Base-by-base conservation (phyloP, 2,113 vertebrate species). In the Antennarius striatus region DNA sequence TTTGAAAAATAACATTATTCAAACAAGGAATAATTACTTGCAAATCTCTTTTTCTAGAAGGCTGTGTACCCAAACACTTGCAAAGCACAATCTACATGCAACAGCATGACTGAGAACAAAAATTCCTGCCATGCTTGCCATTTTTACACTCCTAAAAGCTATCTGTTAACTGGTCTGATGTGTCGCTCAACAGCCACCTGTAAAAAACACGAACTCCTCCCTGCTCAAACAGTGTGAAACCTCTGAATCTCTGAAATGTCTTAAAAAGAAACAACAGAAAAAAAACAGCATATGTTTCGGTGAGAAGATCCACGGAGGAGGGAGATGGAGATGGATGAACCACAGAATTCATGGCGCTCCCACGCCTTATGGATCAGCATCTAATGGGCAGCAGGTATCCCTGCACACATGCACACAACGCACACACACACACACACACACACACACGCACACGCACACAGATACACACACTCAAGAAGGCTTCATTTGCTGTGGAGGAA, bases 331-430 rank as follows among this genome's bases (percentile, higher is more conserved):
- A 70, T 78, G 71, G 80, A 67, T 71, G 68, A 71, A 83, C 82
- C 68, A 80, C 56, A 81, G 65, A 43, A 70, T 64, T 75, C 62
- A 51, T 66, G 68, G 62, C 82, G 80, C 90, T 88, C 85, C 90
- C 85, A 90, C 86, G 69, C 83, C 70, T 83, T 83, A 73, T 88
- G 84, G 90, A 88, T 91, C 81, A 75, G 77, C 73, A 75, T 86
- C 70, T 71, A 81, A 84, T 85, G 79, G 86, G 84, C 79, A 76
- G 80, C 63, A 82, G 71, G 70, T 68, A 78, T 28, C 30, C 53
- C 68, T 70, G 46, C 29, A 42, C 39, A 14, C 28, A 11, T 46
- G 15, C 46, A 9, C 53, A 14, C 28, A 36, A 36, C 15, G 16
- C 42, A 14, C 29, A 42, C 42, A 14, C 22, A 11, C 53, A 16